Base-by-base conservation (phyloP, 2,888 invertebrate species). In the Drosophila fulvimacula region DNA sequence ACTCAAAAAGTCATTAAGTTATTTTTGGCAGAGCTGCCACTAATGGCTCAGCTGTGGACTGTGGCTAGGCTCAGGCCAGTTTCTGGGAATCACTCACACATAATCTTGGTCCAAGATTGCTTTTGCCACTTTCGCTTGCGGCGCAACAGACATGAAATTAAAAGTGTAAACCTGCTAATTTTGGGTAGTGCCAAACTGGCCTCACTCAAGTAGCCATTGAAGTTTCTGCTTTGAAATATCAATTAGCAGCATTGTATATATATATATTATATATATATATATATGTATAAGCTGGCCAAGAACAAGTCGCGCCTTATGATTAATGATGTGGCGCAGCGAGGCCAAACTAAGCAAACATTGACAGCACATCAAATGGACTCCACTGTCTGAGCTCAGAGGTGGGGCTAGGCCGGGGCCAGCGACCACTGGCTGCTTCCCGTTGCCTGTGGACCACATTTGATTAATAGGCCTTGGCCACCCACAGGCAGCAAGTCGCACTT, bases 111-210 rank as follows among this genome's bases (percentile, higher is more conserved):
- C 44, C 36, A 44, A 61, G 64, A 57, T 60, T 52, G 41, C 27
- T 44, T 46, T 52, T 42, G 58, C 34, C 80, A 85, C 88, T 85
- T 85, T 85, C 85, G 85, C 83, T 88, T 32, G 65, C 65, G 85
- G 82, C 72, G 38, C 41, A 42, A 44, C 52, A 63, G 58, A 64
- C 51, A 55, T 56, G 75, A 88, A 85, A 85, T 82, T 69, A 88
- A 85, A 81, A 85, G 88, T 88, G 86, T 88, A 70, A 88, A 78
- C 56, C 68, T 61, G 71, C 70, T 61, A 82, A 82, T 79, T 84
- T 84, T 17, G 64, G 73, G 55, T 48, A 68, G 51, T 59, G 39
- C 66, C 66, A 57, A 62, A 63, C 65, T 65, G 49, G 38, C 39
- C 36, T 42, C 34, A 21, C 58, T 44, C 41, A 48, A 41, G 56